A percentile compares a stretch with the other conserved stretches of the same genome.
Conservation (phyloP, 2,113 vertebrate genomes). For the Tupaia tana region DNA sequence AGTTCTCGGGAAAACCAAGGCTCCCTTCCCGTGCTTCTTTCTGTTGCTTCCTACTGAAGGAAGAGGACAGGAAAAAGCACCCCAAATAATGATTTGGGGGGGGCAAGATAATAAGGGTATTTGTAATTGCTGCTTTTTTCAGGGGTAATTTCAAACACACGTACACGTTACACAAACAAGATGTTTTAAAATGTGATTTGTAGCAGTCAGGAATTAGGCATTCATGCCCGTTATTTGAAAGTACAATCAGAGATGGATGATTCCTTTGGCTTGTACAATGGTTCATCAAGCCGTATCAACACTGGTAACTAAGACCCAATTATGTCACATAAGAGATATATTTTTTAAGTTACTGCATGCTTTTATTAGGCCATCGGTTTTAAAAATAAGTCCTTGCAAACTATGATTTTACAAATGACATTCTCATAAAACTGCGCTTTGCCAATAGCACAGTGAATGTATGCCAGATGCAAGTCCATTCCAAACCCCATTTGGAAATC, state of each 20-base stretch:
- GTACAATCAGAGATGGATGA: conserved; percentile 86
- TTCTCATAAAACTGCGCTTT: conserved; percentile 82
- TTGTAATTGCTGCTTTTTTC: conserved; percentile 92
- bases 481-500: conserved; percentile 80
- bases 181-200: conserved; percentile 87
- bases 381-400: conserved; percentile 78
- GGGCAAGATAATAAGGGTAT: conserved; percentile 82
- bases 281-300: conserved; percentile 86
- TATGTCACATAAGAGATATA: conserved; percentile 79
- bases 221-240: conserved; percentile 82
- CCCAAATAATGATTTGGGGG: conserved; percentile 51
- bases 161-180: conserved; percentile 47
- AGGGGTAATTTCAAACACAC: conserved; percentile 88
- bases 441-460: conserved; percentile 79
- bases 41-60: conserved; percentile 86
- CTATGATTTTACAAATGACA: conserved; percentile 82
- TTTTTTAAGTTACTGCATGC: conserved; percentile 87
- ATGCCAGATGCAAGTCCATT: conserved; percentile 84
- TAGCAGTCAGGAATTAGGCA: conserved; percentile 85
- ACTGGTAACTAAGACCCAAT: conserved; percentile 88
- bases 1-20: conserved; percentile 86
- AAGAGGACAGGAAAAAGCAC: conserved; percentile 82
- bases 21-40: conserved; percentile 86
- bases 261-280: conserved; percentile 87
- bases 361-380: conserved; percentile 85